phyloP scores from a whole-genome alignment of 2,113 vertebrate species.

The Chlorodrepanis virens region DNA sequence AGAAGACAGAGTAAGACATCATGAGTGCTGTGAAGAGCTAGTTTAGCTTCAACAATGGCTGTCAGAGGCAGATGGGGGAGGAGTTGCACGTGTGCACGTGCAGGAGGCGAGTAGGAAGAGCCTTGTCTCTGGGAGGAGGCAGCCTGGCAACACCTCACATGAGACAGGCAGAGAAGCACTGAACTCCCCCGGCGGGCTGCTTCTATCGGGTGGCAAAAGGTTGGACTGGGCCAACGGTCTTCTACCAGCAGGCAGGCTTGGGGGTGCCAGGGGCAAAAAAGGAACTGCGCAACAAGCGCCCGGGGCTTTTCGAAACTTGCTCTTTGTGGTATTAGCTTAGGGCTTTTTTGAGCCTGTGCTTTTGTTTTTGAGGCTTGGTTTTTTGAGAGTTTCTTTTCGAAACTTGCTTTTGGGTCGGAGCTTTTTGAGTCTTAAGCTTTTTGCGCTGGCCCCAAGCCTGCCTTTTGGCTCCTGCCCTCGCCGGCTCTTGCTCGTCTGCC shows the following conservation, averaged over 20 bases:
- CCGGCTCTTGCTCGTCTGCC: background rate
- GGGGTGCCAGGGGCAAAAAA: background rate
- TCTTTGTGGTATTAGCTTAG: background rate
- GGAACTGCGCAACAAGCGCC: fast-evolving
- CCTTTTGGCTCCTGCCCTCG: background rate
- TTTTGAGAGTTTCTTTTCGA: background rate
- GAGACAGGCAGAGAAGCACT: background rate
- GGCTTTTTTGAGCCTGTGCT: background rate
- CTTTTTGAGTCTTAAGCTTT: background rate
- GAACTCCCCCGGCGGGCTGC: too few species aligned
- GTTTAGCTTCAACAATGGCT: background rate
- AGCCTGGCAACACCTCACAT: background rate
- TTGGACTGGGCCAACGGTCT: background rate
- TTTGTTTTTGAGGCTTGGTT: background rate
- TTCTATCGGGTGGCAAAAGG: fast-evolving
- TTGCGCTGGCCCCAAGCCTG: background rate
- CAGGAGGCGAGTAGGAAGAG: background rate
- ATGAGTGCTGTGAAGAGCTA: background rate
- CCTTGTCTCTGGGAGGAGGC: background rate
- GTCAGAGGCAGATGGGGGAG: too few species aligned
- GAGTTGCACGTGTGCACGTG: background rate
- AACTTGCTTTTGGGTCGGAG: background rate
- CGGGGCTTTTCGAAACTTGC: background rate
- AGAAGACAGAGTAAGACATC: background rate
- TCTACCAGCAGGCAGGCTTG: background rate